phyloP scores from a whole-genome alignment of 2,797 vertebrate genomes.

The Smutsia temminckii region DNA sequence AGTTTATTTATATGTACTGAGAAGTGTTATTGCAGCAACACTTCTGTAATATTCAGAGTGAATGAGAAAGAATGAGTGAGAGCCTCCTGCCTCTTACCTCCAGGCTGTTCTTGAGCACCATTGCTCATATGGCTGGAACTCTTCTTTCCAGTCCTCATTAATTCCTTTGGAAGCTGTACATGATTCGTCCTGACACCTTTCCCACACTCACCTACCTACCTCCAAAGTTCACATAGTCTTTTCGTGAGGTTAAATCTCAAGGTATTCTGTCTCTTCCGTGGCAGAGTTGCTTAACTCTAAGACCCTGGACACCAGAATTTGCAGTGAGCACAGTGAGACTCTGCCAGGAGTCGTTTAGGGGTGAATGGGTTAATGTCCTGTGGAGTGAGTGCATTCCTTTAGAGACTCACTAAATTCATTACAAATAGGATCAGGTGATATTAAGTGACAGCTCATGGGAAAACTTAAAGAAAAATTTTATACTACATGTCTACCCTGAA shows the following conservation, averaged over 20 bases:
- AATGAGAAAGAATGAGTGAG: not conserved
- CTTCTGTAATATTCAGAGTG: not conserved
- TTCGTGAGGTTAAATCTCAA: slow-evolving; percentile 16
- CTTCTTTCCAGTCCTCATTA: not conserved
- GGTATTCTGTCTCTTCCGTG: not conserved
- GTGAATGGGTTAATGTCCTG: not conserved
- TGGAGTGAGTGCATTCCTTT: not conserved
- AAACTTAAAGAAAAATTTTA: not conserved
- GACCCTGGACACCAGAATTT: not conserved
- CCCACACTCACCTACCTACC: not conserved
- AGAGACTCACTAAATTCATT: slow-evolving; percentile 20
- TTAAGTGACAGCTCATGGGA: not conserved
- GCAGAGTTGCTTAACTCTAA: not conserved
- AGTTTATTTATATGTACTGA: not conserved
- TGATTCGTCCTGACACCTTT: slow-evolving; percentile 1
- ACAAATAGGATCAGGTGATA: not conserved
- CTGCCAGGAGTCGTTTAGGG: not conserved
- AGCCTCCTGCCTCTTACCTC: not conserved
- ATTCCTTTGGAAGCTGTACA: not conserved
- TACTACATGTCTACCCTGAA: not conserved
- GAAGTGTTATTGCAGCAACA: not conserved
- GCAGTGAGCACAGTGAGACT: not conserved
- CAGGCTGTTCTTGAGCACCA: not conserved
- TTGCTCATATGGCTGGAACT: not conserved
- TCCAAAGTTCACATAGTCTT: not conserved